Conservation (phyloP, 2,113 vertebrate species). For the Vulpes ferrilata region DNA sequence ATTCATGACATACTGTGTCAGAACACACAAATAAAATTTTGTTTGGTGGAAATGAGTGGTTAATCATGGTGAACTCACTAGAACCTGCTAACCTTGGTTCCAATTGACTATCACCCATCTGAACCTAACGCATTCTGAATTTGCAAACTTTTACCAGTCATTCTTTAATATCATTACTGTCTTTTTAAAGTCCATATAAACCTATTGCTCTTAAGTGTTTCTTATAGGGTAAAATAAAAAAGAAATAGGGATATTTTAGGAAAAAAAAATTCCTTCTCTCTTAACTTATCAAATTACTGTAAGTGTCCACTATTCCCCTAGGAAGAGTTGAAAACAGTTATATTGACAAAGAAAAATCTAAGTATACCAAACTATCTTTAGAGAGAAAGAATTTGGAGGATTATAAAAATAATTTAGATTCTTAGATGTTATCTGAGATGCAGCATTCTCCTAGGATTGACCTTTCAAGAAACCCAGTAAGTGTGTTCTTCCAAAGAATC, state of each 20-base stretch:
- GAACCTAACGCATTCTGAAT: background rate
- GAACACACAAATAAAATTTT: background rate
- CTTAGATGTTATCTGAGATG: background rate
- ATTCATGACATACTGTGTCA: background rate
- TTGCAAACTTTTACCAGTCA: background rate
- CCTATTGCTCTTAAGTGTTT: background rate
- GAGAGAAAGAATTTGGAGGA: background rate
- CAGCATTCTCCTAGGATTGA: background rate
- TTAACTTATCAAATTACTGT: background rate
- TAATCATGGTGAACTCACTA: background rate
- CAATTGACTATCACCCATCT: background rate
- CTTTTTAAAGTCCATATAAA: background rate
- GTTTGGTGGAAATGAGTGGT: background rate
- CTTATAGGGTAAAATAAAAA: background rate
- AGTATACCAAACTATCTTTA: background rate
- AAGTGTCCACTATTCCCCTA: background rate
- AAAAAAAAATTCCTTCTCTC: background rate
- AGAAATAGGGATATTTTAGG: background rate
- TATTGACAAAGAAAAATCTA: background rate
- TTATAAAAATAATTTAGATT: conserved; percentile 31
- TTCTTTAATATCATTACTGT: background rate
- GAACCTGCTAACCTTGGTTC: background rate
- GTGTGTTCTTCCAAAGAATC: background rate
- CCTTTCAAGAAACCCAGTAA: background rate
- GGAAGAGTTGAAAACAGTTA: background rate